phyloP scores from a whole-genome alignment of 2,113 vertebrate genomes.

The Athene noctua region DNA sequence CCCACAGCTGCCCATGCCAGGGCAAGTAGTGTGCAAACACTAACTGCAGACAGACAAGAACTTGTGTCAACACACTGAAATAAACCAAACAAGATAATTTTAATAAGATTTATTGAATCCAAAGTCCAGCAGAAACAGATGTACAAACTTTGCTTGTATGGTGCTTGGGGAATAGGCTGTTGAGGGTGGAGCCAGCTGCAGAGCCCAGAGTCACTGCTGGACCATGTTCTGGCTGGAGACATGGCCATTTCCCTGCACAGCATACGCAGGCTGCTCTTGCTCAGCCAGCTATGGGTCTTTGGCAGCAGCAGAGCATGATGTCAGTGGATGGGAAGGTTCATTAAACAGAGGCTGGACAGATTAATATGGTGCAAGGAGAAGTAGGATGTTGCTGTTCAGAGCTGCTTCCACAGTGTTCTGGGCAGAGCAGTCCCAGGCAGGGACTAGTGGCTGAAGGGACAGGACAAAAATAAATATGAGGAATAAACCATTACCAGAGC shows the following conservation, averaged over 20 bases:
- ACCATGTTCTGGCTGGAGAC: background rate
- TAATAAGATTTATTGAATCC: background rate
- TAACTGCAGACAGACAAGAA: background rate
- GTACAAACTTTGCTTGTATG: background rate
- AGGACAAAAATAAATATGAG: background rate
- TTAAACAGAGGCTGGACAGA: background rate
- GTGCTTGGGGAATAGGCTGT: background rate
- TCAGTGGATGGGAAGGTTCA: background rate
- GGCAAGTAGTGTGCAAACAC: background rate
- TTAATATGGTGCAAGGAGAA: background rate
- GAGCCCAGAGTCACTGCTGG: background rate
- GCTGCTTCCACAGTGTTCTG: background rate
- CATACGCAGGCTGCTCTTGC: background rate
- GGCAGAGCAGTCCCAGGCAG: background rate
- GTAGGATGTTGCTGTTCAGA: background rate
- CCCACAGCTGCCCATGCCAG: background rate
- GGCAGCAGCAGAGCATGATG: background rate
- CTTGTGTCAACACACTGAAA: background rate
- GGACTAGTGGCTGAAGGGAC: background rate
- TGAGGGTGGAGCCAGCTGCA: background rate
- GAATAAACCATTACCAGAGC: background rate
- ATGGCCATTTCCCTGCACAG: background rate
- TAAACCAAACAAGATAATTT: background rate
- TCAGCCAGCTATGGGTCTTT: background rate
- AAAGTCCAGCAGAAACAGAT: slow-evolving; percentile 6